Evolutionary conservation across 2,113 vertebrate species (phyloP).

Genomic region (Spea bombifrons): DNA sequence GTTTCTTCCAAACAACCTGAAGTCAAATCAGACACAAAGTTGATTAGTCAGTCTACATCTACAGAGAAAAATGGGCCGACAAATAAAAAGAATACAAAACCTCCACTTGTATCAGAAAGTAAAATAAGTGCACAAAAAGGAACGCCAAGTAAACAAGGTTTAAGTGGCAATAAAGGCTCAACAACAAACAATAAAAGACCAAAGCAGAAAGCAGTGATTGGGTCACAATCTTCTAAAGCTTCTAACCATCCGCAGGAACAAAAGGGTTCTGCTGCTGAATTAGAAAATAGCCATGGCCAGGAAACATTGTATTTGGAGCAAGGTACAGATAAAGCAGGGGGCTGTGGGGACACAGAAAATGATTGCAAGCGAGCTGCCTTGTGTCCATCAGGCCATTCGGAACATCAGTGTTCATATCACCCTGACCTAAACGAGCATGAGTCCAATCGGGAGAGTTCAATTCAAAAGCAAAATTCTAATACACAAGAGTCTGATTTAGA

Average conservation of each 20-base stretch:
- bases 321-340: background rate
- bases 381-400: background rate
- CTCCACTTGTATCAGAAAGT: constrained; percentile 53
- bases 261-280: constrained; percentile 56
- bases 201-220: constrained; percentile 59
- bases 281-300: background rate
- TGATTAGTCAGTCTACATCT: constrained; percentile 54
- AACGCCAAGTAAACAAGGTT: constrained; percentile 56
- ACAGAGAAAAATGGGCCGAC: constrained; percentile 60
- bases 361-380: constrained; percentile 4
- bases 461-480: constrained; percentile 24
- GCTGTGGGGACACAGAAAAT: background rate
- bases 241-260: constrained; percentile 59
- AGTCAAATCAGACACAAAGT: constrained; percentile 68
- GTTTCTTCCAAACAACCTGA: constrained; percentile 78
- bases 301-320: background rate
- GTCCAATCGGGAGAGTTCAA: constrained; percentile 28
- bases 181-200: constrained; percentile 59
- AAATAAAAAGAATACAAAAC: constrained; percentile 76
- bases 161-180: constrained; percentile 60
- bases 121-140: constrained; percentile 64
- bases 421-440: background rate
- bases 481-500: constrained; percentile 30
- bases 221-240: constrained; percentile 54
- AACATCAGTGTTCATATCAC: background rate